These are phyloP conservation scores for Halcyon chelicuti DNA, from an alignment of 2,797 vertebrate species.

Conservation along the genomic window DNA sequence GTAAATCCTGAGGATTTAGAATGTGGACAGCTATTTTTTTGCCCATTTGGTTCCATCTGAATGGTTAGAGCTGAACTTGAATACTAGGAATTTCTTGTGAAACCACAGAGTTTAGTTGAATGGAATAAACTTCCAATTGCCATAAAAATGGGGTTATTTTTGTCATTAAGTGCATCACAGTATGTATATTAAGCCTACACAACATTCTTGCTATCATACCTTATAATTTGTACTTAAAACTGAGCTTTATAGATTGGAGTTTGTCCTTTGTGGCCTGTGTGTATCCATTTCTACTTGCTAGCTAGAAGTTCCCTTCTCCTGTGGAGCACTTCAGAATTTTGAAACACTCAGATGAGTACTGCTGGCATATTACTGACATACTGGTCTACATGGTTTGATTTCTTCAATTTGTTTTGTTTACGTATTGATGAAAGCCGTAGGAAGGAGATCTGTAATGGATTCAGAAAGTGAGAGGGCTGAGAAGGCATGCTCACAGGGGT, in stretches of 20 bases:
- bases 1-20: not conserved
- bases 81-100: not conserved
- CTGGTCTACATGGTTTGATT: not conserved
- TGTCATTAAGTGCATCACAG: not conserved
- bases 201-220: not conserved
- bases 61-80: not conserved
- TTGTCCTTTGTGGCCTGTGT: not conserved
- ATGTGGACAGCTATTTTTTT: not conserved
- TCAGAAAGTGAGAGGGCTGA: not conserved
- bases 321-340: not conserved
- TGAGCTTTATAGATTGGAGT: not conserved
- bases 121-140: not conserved
- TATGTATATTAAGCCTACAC: not conserved
- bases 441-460: not conserved
- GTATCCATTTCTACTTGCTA: not conserved
- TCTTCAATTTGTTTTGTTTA: not conserved
- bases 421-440: not conserved
- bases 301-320: not conserved
- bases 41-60: not conserved
- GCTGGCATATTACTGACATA: not conserved
- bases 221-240: not conserved
- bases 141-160: not conserved
- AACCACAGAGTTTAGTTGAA: not conserved
- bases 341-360: not conserved
- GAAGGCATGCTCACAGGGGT: rapidly evolving